Evolutionary conservation across 2,888 invertebrate genomes (phyloP).

Genomic region (Tanaodytes sp.): DNA sequence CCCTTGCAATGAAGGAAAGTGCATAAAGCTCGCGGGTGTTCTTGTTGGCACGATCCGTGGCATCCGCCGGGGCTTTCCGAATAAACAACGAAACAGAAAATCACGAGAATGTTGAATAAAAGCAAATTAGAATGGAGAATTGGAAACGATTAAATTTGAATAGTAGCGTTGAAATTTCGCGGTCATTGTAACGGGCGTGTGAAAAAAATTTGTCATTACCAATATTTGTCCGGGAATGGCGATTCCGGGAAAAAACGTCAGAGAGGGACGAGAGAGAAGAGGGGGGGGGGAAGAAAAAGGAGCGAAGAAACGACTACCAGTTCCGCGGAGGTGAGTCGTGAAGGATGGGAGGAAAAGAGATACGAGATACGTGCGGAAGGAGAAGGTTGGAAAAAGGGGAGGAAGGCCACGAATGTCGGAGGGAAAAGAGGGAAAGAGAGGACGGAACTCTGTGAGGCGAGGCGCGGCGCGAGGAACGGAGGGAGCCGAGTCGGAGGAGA

Average conservation of each 20-base stretch:
- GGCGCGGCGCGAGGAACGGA: constrained; percentile 57
- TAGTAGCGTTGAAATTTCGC: constrained; percentile 1
- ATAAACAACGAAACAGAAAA: constrained; percentile 39
- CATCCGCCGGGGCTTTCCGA: constrained; percentile 42
- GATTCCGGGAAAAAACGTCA: constrained; percentile 27
- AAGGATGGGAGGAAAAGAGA: constrained; percentile 60
- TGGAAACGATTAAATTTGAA: too few relatives aligned
- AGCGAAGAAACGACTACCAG: constrained; percentile 53
- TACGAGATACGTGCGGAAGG: constrained; percentile 63
- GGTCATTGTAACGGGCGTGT: constrained; percentile 19
- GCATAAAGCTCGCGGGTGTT: constrained; percentile 68
- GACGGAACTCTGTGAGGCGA: constrained; percentile 53
- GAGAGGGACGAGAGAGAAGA: constrained; percentile 16
- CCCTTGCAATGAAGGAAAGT: constrained; percentile 67
- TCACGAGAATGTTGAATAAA: too few relatives aligned
- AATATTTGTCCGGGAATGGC: constrained; percentile 33
- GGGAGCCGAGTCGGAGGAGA: constrained; percentile 69
- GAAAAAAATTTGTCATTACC: constrained; percentile 24
- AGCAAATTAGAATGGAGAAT: too few relatives aligned
- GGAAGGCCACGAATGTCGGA: constrained; percentile 70
- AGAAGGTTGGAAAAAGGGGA: constrained; percentile 64
- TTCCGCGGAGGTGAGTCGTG: constrained; percentile 53
- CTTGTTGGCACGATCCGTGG: constrained; percentile 54
- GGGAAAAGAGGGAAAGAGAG: constrained; percentile 70
- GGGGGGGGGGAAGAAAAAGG: constrained; percentile 51